Evolutionary conservation across 2,113 vertebrate species (phyloP).

Genomic region (Brachirus orientalis): DNA sequence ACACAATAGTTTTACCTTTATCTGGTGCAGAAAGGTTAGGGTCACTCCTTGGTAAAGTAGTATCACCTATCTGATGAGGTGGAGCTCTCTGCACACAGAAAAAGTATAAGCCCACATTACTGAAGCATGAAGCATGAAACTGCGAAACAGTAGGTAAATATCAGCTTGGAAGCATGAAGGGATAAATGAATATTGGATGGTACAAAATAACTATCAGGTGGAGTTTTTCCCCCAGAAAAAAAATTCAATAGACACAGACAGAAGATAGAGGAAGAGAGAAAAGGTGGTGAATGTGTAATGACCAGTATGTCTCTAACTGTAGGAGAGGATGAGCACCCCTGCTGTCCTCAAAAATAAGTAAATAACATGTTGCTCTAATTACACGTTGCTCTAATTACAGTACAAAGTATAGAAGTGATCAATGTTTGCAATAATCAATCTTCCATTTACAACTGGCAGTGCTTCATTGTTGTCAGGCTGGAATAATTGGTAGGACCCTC

Average conservation of each 20-base stretch:
- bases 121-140: background rate
- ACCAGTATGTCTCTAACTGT: conserved; percentile 21
- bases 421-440: conserved; percentile 33
- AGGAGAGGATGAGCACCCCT: background rate
- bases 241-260: conserved; percentile 5
- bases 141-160: background rate
- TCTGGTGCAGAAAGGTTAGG: conserved; percentile 91
- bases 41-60: conserved; percentile 91
- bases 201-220: conserved; percentile 11
- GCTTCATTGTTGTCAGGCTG: conserved; percentile 9
- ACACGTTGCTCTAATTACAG: conserved; percentile 14
- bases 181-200: conserved; percentile 2
- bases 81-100: conserved; percentile 84
- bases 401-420: conserved; percentile 17
- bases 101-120: background rate
- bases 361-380: background rate
- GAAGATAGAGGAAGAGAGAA: background rate
- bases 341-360: background rate
- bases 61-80: conserved; percentile 90
- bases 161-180: background rate
- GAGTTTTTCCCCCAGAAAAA: background rate
- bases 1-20: conserved; percentile 84
- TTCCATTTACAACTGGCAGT: conserved; percentile 27
- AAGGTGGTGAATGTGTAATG: conserved; percentile 3
- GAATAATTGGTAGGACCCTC: conserved; percentile 1